Conservation (phyloP, 2,888 invertebrate species). For the Drosophila siamana region DNA sequence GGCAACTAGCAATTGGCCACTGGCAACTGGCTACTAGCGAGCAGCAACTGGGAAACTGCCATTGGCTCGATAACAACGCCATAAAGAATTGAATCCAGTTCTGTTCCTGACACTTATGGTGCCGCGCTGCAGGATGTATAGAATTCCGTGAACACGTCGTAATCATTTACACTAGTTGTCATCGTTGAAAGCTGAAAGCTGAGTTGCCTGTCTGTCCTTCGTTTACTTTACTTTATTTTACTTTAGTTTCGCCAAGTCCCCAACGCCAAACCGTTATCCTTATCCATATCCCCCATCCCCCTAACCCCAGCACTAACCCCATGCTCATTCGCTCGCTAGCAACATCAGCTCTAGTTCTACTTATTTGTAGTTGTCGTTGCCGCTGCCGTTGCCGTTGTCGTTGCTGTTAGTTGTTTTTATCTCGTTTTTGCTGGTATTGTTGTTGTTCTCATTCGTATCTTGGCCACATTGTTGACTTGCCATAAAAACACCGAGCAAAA, state of each 20-base stretch:
- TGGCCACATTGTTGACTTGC: constrained; percentile 73
- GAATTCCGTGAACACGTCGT: constrained; percentile 67
- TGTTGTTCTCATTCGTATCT: constrained; percentile 34
- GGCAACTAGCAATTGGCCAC: constrained; percentile 1
- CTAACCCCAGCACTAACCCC: neutral
- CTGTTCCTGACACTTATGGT: constrained; percentile 70
- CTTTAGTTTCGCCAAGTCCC: constrained; percentile 18
- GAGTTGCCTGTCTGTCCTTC: constrained; percentile 22
- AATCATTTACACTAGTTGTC: constrained; percentile 78
- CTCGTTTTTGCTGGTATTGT: neutral
- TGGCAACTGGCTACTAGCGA: neutral
- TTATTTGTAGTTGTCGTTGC: constrained; percentile 5
- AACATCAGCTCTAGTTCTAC: constrained; percentile 27
- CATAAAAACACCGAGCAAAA: constrained; percentile 64
- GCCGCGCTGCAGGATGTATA: constrained; percentile 49
- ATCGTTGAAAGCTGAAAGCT: constrained; percentile 61
- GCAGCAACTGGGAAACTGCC: constrained; percentile 6
- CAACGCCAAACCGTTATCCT: neutral
- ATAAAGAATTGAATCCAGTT: constrained; percentile 74
- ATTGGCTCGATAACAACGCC: constrained; percentile 58
- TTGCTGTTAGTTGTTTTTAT: neutral
- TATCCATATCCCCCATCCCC: neutral
- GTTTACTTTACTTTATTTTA: constrained; percentile 21
- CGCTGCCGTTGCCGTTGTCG: constrained; percentile 3
- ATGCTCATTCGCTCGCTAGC: neutral